Percentiles rank a stretch among this genome's conserved stretches.
Evolutionary conservation across 2,797 vertebrate species (phyloP).

Genomic region (Galaxias olidus): DNA sequence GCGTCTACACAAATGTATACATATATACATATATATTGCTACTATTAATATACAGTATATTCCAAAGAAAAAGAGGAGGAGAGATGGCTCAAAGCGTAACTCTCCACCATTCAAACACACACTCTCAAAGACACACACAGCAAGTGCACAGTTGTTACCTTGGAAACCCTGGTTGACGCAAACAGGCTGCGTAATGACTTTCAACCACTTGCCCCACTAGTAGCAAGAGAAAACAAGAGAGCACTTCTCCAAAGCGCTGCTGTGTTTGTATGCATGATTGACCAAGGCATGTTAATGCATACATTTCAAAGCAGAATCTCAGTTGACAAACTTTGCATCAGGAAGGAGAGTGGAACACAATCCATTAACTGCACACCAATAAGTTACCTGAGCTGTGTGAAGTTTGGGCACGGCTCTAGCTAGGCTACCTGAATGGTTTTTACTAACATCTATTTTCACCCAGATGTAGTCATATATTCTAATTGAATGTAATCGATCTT

Average conservation of each 20-base stretch:
- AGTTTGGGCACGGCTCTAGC: no score
- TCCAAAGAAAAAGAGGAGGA: no score
- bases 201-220: constrained; percentile 24
- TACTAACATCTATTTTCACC: no score
- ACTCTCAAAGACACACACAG: not conserved
- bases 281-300: constrained; percentile 49
- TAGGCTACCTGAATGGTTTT: no score
- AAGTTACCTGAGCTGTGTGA: no score
- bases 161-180: constrained; percentile 32
- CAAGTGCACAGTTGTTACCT: constrained; percentile 16
- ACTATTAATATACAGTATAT: no score
- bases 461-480: no score
- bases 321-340: not conserved
- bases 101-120: not conserved
- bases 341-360: not conserved
- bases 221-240: constrained; percentile 1
- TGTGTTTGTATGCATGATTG: constrained; percentile 34
- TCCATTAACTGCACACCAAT: not conserved
- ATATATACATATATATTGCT: no score
- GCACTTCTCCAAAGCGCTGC: constrained; percentile 14
- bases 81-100: no score
- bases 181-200: constrained; percentile 28
- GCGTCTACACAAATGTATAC: not conserved
- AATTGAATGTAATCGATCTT: no score
- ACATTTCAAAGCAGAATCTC: constrained; percentile 24